Evolutionary conservation across 2,888 invertebrate species (phyloP), one percentile per base, ranked within the genome.

Genomic region (Cephus sareptanus): DNA sequence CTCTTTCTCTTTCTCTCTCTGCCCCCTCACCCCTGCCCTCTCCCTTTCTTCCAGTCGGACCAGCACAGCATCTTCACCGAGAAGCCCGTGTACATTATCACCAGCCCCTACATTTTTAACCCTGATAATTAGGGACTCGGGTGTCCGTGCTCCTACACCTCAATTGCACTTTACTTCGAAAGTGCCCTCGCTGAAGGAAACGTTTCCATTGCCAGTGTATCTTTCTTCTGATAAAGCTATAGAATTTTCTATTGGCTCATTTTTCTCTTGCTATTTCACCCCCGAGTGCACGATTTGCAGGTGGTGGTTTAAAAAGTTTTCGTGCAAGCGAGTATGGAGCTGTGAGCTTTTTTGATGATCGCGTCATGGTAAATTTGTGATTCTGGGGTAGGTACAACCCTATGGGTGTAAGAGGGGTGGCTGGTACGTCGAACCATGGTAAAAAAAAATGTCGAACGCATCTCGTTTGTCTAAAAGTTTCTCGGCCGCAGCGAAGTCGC

Each of bases 401-500:
- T 1, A 56, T 56, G 0, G 56, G 23, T 2, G 23, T 56, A 23
- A 9, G 23, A 56, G 23, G 56, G 56, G 56, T 56, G 56, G 56
- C 3, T 33, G 33, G 15, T 40, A 15, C 15, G 15, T 40, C 40
- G 40, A 40, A 15, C 13, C 4, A 13, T 30, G 30, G 73, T 33
- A 33, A 33, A 77, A 80, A 79, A 83, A 85, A 85, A 83, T 83
- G 75, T 80, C 76, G 69, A 76, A 77, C 75, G 79, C 37, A 31
- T 68, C 75, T 77, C 77, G 37, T 77, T 77, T 56, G 76, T 76
- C 68, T 35, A 34, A 75, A 70, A 75, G 35, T 77, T 34, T 30
- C 56, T 71, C 56, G 71, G 31, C 71, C 33, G 71, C 31, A 13
- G 70, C 70, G 11, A 30, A 70, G 71, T 71, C 71, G 71, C 71